Conservation (phyloP, 1,140 invertebrate genomes). For the Nephila pilipes region DNA sequence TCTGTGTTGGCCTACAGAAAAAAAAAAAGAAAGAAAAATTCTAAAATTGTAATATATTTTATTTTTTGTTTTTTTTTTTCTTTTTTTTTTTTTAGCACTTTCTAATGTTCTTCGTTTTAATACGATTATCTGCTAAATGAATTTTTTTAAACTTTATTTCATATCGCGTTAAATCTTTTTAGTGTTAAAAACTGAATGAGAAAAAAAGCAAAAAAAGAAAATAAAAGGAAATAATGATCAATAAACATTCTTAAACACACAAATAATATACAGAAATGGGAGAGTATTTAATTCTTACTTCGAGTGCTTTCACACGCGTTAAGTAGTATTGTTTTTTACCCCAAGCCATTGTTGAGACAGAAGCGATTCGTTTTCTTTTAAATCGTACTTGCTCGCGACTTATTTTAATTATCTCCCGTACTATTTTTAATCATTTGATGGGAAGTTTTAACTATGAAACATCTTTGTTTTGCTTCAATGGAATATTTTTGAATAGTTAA, state of each 20-base stretch:
- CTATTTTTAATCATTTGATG: background rate
- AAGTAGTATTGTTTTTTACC: background rate
- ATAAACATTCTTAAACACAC: background rate
- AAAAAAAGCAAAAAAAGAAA: background rate
- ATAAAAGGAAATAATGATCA: background rate
- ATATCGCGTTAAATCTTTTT: background rate
- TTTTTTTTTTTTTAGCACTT: background rate
- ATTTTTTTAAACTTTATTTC: background rate
- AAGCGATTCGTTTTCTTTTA: background rate
- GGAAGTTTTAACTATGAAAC: background rate
- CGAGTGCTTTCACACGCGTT: background rate
- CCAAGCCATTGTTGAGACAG: background rate
- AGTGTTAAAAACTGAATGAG: background rate
- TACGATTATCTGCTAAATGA: background rate
- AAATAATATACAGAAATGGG: background rate
- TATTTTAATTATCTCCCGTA: background rate
- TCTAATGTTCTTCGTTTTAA: slow-evolving; percentile 10
- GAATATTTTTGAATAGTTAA: background rate
- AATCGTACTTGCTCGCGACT: background rate
- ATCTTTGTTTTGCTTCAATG: background rate
- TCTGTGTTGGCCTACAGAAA: background rate
- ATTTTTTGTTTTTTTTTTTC: background rate
- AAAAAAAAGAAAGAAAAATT: background rate
- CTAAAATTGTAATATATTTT: background rate
- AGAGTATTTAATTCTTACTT: slow-evolving; percentile 3